Base-by-base conservation (phyloP, 2,113 vertebrate genomes). In the Neopipo cinnamomea region DNA sequence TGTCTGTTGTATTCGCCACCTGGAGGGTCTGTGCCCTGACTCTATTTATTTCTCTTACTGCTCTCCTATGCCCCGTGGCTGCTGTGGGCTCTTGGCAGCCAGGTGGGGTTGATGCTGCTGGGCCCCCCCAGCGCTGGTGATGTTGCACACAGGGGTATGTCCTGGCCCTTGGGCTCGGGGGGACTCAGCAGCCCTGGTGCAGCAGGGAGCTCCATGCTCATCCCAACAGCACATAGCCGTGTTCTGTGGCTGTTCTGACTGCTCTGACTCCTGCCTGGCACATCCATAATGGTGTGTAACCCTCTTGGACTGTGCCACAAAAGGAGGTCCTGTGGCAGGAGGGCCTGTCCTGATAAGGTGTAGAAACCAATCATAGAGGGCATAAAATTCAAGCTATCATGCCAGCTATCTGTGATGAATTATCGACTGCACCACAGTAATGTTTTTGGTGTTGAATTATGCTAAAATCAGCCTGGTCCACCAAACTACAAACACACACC, bases 171-270 rank as follows among this genome's bases (percentile, higher is more conserved):
- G 4, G 35, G 8, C 13, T 52, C 2, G 0, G 21, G 11, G 10
- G 4, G 5, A 22, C 27, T 55, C 52, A 39, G 39, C 18, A 94
- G 63, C 46, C 35, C 35, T 66, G 33, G 35, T n/a, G 37, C 37
- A 55, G 14, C 31, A 49, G 21, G 24, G 33, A 49, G 27, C 3
- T 21, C 13, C 1, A 1, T 8, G 44, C 12, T 80, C 4, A 2
- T 17, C 52, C 18, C 33, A 55, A 2, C 0, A 4, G 16, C 28
- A 56, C 0, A 1, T 4, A 13, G 25, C 8, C 6, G 3, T 8
- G 19, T 52, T 33, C 16, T 61, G 4, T 18, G 33, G 33, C 24
- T 56, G 4, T 46, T 85, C 39, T 35, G 37, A 27, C 28, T n/a
- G 19, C 28, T 61, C 71, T 61, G 47, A 3, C 33, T 76, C 30